Conservation (phyloP, 37 sponge, comb jelly and placozoan species). For the Hexactinellida sp. region DNA sequence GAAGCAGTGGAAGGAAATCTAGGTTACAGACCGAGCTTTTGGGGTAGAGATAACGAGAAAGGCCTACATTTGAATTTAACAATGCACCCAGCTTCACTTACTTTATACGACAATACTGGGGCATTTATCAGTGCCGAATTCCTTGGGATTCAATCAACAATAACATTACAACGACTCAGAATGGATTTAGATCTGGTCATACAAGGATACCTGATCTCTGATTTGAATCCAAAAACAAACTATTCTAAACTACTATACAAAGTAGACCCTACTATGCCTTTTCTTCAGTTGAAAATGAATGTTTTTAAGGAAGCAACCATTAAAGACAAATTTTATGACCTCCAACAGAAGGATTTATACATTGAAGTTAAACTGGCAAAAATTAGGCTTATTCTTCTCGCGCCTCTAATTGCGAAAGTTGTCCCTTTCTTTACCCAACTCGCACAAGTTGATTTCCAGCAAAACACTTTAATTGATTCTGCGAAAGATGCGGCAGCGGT, state of each 20-base stretch:
- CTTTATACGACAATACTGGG: not conserved
- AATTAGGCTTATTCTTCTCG: not conserved
- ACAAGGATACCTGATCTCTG: not conserved
- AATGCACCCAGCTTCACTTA: not conserved
- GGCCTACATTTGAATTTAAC: not conserved
- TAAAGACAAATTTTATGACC: not conserved
- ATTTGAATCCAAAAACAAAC: not conserved
- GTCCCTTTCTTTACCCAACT: constrained; percentile 5
- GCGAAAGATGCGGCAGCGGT: not conserved
- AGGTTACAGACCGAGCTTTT: not conserved
- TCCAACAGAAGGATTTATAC: not conserved
- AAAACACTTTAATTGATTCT: not conserved
- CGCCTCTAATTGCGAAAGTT: not conserved
- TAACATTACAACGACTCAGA: constrained; percentile 7
- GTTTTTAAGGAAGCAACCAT: constrained; percentile 3
- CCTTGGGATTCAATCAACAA: constrained; percentile 12
- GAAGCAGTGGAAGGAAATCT: not conserved
- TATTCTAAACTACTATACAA: not conserved
- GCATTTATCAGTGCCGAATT: not conserved
- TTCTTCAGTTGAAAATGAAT: constrained; percentile 7
- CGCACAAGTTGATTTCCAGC: not conserved
- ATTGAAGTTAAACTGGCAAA: not conserved
- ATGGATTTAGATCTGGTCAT: not conserved
- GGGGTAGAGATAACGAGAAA: not conserved
- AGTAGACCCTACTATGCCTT: not conserved